Percentiles rank a stretch among this genome's conserved stretches.
Conservation (phyloP, 2,797 vertebrate species). For the Sebastes ruberrimus region DNA sequence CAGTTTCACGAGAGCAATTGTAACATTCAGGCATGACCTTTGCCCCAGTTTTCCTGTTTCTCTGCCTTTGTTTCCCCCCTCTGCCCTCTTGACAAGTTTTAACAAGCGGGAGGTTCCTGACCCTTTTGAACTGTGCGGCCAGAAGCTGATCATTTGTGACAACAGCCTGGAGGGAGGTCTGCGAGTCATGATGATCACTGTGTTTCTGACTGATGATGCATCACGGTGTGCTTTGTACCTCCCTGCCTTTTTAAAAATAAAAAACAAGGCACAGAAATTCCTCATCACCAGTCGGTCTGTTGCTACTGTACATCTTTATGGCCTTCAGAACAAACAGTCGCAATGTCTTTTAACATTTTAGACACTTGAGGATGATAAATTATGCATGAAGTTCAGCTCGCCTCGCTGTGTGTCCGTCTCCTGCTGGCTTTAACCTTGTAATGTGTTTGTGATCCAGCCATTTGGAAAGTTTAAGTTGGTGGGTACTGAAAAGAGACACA, state of each 20-base stretch:
- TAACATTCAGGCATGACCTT: conserved; percentile 62
- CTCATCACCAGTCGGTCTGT: neutral
- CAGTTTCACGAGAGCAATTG: conserved; percentile 58
- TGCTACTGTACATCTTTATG: conserved; percentile 14
- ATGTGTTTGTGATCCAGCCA: conserved; percentile 21
- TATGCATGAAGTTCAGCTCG: neutral
- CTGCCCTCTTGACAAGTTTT: conserved; percentile 49
- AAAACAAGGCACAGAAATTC: neutral
- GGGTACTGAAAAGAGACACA: conserved; percentile 11
- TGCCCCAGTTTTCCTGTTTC: conserved; percentile 40
- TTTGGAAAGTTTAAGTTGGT: conserved; percentile 21
- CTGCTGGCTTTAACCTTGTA: conserved; percentile 14
- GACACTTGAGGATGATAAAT: conserved; percentile 28
- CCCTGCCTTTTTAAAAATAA: neutral
- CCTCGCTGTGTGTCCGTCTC: neutral
- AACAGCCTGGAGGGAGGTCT: conserved; percentile 51
- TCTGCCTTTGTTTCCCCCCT: conserved; percentile 29
- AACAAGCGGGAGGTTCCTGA: conserved; percentile 54
- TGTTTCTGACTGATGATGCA: conserved; percentile 42
- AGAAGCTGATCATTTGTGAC: conserved; percentile 63
- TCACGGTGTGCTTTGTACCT: conserved; percentile 1
- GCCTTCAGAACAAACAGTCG: neutral
- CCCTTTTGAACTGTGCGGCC: conserved; percentile 47
- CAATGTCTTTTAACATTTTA: conserved; percentile 18
- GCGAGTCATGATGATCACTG: conserved; percentile 30